Percentiles rank a stretch among this genome's conserved stretches.
phyloP scores from a whole-genome alignment of 2,797 vertebrate genomes.

The Otolemur crassicaudatus region DNA sequence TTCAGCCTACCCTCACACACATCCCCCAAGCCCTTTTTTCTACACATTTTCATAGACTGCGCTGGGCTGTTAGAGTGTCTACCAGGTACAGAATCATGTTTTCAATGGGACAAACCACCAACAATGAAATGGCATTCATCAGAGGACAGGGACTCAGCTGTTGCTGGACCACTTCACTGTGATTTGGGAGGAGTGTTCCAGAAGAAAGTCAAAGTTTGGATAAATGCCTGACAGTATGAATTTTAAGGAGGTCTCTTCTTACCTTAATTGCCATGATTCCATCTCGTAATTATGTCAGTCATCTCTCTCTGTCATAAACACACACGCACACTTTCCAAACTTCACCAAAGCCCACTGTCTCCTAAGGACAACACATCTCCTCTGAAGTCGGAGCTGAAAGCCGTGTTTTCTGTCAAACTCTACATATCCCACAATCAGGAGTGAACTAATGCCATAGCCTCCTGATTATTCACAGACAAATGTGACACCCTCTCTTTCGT shows the following conservation, averaged over 20 bases:
- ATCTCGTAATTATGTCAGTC: not conserved
- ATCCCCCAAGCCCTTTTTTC: not conserved
- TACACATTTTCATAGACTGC: not conserved
- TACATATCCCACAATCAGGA: not conserved
- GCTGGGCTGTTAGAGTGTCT: not conserved
- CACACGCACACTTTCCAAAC: not conserved
- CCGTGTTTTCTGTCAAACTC: not conserved
- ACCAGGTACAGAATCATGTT: not conserved
- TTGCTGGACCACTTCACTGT: not conserved
- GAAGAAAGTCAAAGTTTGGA: conserved; percentile 30
- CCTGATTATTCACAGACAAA: not conserved
- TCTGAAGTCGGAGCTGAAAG: not conserved
- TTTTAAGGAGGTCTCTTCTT: not conserved
- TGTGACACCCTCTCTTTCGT: not conserved
- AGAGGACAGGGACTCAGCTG: not conserved
- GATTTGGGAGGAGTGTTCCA: not conserved
- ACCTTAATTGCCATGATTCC: not conserved
- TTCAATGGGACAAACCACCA: not conserved
- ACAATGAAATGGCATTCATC: not conserved
- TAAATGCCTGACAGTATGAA: not conserved
- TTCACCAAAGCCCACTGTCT: not conserved
- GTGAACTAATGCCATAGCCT: rapidly evolving
- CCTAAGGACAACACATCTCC: not conserved
- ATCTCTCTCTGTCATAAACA: not conserved
- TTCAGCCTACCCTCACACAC: not conserved